Percentiles rank a stretch among this genome's conserved stretches.
These are phyloP conservation scores for Sarcophaga subvicina DNA, from an alignment of 2,888 invertebrate genomes.

Conservation along the genomic window DNA sequence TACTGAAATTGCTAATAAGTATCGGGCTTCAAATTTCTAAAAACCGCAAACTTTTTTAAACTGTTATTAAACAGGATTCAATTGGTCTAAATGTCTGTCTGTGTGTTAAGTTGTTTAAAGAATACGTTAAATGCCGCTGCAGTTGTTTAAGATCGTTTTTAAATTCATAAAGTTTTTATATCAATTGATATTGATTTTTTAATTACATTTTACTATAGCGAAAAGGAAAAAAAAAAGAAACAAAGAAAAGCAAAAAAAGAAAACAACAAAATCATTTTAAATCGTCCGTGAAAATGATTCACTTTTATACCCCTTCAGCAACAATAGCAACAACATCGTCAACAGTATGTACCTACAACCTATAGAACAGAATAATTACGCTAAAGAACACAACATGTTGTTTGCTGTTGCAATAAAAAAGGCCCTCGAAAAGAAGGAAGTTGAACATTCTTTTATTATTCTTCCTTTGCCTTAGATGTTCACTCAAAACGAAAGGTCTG, in stretches of 20 bases:
- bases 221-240: constrained; percentile 22
- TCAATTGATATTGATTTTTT: constrained; percentile 63
- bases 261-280: constrained; percentile 1
- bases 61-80: neutral
- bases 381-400: constrained; percentile 50
- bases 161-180: constrained; percentile 17
- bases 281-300: constrained; percentile 55
- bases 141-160: constrained; percentile 8
- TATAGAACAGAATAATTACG: constrained; percentile 41
- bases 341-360: constrained; percentile 9
- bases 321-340: neutral
- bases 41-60: constrained; percentile 16
- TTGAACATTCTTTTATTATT: constrained; percentile 50
- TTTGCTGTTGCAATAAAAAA: constrained; percentile 49
- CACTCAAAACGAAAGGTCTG: neutral
- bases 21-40: neutral
- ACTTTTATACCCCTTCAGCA: constrained; percentile 17
- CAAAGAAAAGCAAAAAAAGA: neutral
- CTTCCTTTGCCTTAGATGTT: constrained; percentile 49
- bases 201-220: constrained; percentile 48
- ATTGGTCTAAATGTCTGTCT: no score
- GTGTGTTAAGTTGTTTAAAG: neutral
- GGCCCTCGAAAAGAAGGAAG: constrained; percentile 64
- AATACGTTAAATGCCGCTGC: neutral
- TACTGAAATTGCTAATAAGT: no score